Percentiles rank a stretch among this genome's conserved stretches.
Conservation (phyloP, 2,888 invertebrate genomes). For the Oxyscelio sp. region DNA sequence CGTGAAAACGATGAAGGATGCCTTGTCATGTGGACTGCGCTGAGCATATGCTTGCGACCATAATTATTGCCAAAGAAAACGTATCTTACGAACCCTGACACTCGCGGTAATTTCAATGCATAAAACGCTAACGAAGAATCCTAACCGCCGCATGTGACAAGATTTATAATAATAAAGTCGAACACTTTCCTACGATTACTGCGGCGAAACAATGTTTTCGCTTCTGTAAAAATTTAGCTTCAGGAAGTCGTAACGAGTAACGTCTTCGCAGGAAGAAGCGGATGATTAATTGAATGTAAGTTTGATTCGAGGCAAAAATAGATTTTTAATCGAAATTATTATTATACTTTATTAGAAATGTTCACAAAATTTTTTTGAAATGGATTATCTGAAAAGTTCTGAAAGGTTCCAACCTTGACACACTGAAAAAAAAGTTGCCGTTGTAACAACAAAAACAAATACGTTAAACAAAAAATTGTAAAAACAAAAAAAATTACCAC, state of each 20-base stretch:
- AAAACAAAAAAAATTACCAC: too few relatives aligned
- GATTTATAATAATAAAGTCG: constrained; percentile 27
- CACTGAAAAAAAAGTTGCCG: too few relatives aligned
- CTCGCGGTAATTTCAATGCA: constrained; percentile 58
- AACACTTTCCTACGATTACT: constrained; percentile 14
- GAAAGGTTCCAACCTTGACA: too few relatives aligned
- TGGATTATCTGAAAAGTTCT: too few relatives aligned
- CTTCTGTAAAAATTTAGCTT: constrained; percentile 10
- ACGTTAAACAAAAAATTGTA: too few relatives aligned
- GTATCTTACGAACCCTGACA: constrained; percentile 62
- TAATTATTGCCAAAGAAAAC: constrained; percentile 61
- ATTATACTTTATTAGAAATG: too few relatives aligned
- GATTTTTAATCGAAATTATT: constrained; percentile 8
- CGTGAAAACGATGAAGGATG: constrained; percentile 59
- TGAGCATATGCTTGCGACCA: constrained; percentile 56
- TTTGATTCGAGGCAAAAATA: background rate
- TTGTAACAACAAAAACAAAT: too few relatives aligned
- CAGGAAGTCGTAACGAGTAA: constrained; percentile 30
- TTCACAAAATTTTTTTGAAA: too few relatives aligned
- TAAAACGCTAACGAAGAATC: constrained; percentile 47
- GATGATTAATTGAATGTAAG: constrained; percentile 30
- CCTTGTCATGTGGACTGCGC: constrained; percentile 59
- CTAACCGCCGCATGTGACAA: constrained; percentile 34
- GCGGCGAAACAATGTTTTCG: constrained; percentile 20
- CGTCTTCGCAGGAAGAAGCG: background rate